A percentile compares a stretch with the other conserved stretches of the same genome.
These are phyloP conservation scores for Thumatha senex DNA, from an alignment of 2,888 invertebrate genomes.

Conservation along the genomic window DNA sequence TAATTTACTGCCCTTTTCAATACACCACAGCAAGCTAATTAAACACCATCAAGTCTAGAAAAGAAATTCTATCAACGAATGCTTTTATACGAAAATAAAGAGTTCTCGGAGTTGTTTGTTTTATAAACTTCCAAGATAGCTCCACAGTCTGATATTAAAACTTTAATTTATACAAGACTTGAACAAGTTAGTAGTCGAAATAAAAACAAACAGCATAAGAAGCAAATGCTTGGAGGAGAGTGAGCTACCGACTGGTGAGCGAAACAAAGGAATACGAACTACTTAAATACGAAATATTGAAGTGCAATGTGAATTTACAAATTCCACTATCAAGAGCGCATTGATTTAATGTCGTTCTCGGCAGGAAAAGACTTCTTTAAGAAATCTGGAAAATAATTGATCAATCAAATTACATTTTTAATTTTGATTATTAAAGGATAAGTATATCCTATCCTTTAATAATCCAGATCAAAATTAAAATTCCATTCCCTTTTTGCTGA, in stretches of 20 bases:
- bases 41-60: slow-evolving; percentile 25
- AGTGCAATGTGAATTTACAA: slow-evolving; percentile 47
- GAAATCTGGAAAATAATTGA: background rate
- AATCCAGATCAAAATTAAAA: too few species aligned
- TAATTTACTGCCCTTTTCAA: slow-evolving; percentile 28
- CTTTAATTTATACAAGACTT: slow-evolving; percentile 40
- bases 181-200: slow-evolving; percentile 41
- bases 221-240: slow-evolving; percentile 43
- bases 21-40: slow-evolving; percentile 29
- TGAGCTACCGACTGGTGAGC: slow-evolving; percentile 45
- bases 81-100: slow-evolving; percentile 35
- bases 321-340: slow-evolving; percentile 46
- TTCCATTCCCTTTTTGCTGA: too few species aligned
- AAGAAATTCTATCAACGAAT: slow-evolving; percentile 37
- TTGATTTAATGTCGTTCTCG: slow-evolving; percentile 22
- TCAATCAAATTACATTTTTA: too few species aligned
- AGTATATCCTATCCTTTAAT: too few species aligned
- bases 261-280: slow-evolving; percentile 63
- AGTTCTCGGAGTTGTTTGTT: slow-evolving; percentile 33
- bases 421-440: too few species aligned
- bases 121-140: slow-evolving; percentile 36
- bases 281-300: slow-evolving; percentile 59
- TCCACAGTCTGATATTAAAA: slow-evolving; percentile 37
- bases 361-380: slow-evolving; percentile 15
- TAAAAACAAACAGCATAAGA: slow-evolving; percentile 44